Percentiles rank a stretch among this genome's conserved stretches.
These are phyloP conservation scores for Sussaba pulchella DNA, from an alignment of 2,888 invertebrate genomes.

Conservation along the genomic window DNA sequence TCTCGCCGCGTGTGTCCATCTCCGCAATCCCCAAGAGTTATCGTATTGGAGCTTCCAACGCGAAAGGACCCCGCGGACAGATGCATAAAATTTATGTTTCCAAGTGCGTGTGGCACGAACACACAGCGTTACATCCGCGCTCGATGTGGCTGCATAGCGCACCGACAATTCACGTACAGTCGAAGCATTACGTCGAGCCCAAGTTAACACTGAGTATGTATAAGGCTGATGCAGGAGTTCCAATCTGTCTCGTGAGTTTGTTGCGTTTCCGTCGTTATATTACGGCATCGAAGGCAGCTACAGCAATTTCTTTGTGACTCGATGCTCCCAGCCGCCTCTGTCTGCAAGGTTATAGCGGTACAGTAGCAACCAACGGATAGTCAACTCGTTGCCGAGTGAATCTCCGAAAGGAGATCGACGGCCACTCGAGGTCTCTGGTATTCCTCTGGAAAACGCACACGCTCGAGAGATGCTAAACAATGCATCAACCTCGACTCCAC, in stretches of 20 bases:
- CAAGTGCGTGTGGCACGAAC: conserved; percentile 8
- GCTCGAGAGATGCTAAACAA: conserved; percentile 25
- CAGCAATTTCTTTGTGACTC: conserved; percentile 47
- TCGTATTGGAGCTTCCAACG: conserved; percentile 51
- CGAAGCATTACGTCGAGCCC: conserved; percentile 6
- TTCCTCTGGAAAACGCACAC: background rate
- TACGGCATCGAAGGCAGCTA: conserved; percentile 50
- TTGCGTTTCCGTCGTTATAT: conserved; percentile 60
- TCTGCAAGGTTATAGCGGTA: conserved; percentile 1
- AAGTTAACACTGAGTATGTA: conserved; percentile 7
- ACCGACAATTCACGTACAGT: conserved; percentile 23
- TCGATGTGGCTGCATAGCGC: too few relatives aligned
- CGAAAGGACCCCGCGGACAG: conserved; percentile 22
- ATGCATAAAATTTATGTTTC: conserved; percentile 54
- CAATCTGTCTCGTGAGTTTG: conserved; percentile 61
- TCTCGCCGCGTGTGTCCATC: conserved; percentile 56
- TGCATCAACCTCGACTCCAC: conserved; percentile 25
- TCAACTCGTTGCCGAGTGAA: conserved; percentile 48
- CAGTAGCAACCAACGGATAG: conserved; percentile 26
- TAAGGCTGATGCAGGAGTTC: conserved; percentile 46
- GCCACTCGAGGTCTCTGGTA: conserved; percentile 16
- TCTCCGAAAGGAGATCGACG: conserved; percentile 60
- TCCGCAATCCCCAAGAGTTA: conserved; percentile 60
- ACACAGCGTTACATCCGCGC: background rate
- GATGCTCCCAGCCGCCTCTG: conserved; percentile 34